Base-by-base conservation (phyloP, 2,113 vertebrate species). In the Maccullochella peelii region DNA sequence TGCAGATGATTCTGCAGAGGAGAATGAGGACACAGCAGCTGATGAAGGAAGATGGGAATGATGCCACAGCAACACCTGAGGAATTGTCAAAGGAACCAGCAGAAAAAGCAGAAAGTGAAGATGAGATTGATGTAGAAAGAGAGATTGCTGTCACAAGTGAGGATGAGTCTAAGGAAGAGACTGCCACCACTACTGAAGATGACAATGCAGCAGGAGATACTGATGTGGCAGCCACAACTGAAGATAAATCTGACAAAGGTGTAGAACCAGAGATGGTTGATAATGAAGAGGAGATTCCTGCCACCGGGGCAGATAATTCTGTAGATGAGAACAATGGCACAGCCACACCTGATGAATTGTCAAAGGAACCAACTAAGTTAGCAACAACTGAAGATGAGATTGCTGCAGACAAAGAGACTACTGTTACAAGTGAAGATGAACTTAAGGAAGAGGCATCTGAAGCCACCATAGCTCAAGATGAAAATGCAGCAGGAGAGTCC, bases 331-430 rank as follows among this genome's bases (percentile, higher is more conserved):
- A 52, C 23, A 74, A 65, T 38, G 75, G 36, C 15, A 8, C 27
- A 65, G 55, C 49, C 55, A 5, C 47, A 21, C 62, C 57, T 11
- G 72, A 52, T 1, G 71, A 80, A 38, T 76, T 30, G 4, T 80
- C 72, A 68, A 49, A 72, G 2, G 55, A 54, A 73, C 52, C 63
- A 30, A 36, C 55, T 47, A 58, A 74, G 73, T 72, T 27, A 76
- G 75, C 55, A 47, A 52, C 59, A 36, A 49, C 62, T n/a, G 74
- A 77, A 36, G 71, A 87, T 79, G 87, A 59, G 27, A 59, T 72
- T 14, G 55, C 15, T 50, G 49, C 18, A 65, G 40, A 59, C 3
- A 25, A 33, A 30, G 40, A 73, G 6, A 30, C 2, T 21, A 18
- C 9, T 4, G 67, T 36, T 9, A 50, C 25, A 33, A 44, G 16